phyloP scores from a whole-genome alignment of 2,113 vertebrate genomes.

The Bubo blakistoni region DNA sequence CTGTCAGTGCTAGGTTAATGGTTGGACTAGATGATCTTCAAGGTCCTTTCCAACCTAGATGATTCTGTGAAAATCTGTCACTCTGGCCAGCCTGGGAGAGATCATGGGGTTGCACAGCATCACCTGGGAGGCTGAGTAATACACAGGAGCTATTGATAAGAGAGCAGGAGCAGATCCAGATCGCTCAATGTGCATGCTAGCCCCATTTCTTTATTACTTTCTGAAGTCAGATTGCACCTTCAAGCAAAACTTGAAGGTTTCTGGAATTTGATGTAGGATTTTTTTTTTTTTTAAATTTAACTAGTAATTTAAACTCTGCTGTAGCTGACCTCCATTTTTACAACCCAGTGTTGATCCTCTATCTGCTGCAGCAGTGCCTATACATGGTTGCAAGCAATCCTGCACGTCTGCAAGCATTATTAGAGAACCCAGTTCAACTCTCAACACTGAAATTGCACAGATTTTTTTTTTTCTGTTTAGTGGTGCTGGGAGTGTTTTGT shows the following conservation, averaged over 20 bases:
- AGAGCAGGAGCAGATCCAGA: not conserved
- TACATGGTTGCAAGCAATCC: not conserved
- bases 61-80: not conserved
- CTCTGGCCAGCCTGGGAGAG: not conserved
- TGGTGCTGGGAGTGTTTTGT: not conserved
- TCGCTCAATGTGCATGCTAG: not conserved
- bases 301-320: not conserved
- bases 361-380: fast-evolving
- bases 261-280: not conserved
- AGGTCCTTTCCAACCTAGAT: too few species aligned
- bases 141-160: not conserved
- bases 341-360: not conserved
- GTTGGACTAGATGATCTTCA: too few species aligned
- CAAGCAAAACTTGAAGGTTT: not conserved
- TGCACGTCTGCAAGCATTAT: not conserved
- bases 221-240: not conserved
- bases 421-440: not conserved
- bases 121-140: not conserved
- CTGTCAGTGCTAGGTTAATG: too few species aligned
- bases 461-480: not conserved
- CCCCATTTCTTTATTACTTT: not conserved
- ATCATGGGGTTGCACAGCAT: not conserved
- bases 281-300: not conserved
- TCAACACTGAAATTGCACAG: not conserved
- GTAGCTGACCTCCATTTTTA: not conserved